Percentiles rank a stretch among this genome's conserved stretches.
phyloP scores from a whole-genome alignment of 2,888 invertebrate species.

The Nesidiocoris tenuis region DNA sequence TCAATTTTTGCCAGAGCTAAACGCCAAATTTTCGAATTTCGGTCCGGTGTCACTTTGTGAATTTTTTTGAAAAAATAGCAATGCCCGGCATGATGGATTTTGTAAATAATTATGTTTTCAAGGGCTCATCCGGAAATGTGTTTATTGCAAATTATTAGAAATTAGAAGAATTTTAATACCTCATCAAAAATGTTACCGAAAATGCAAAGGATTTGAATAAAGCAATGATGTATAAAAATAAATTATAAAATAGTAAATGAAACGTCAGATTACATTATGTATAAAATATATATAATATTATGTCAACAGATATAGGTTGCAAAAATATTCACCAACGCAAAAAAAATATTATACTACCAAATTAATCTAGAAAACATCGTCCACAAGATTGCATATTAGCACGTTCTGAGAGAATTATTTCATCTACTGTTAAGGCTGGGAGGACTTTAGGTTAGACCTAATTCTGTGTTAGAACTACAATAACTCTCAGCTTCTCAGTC shows the following conservation, averaged over 20 bases:
- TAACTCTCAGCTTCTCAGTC: too few species aligned
- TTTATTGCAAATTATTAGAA: too few species aligned
- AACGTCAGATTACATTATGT: constrained; percentile 21
- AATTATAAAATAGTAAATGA: constrained; percentile 7
- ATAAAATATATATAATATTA: constrained; percentile 1
- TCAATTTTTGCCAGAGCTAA: too few species aligned
- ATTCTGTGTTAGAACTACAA: neutral
- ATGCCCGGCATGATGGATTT: too few species aligned
- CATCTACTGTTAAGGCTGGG: neutral
- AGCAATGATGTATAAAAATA: constrained; percentile 26
- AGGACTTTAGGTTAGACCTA: neutral
- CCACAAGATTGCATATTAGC: constrained; percentile 6
- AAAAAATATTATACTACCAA: constrained; percentile 8
- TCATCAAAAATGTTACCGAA: constrained; percentile 20
- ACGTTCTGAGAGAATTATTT: neutral
- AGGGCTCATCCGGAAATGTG: too few species aligned
- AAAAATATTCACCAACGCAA: constrained; percentile 6
- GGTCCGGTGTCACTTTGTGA: too few species aligned
- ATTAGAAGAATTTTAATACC: too few species aligned
- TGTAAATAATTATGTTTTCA: too few species aligned
- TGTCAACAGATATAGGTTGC: constrained; percentile 14
- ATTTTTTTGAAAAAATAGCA: too few species aligned
- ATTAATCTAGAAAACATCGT: constrained; percentile 8
- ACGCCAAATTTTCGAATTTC: too few species aligned
- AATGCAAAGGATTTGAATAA: constrained; percentile 38